Percentiles rank a stretch among this genome's conserved stretches.
Evolutionary conservation across 2,797 vertebrate genomes (phyloP).

Genomic region (Cyprinodon diabolis): DNA sequence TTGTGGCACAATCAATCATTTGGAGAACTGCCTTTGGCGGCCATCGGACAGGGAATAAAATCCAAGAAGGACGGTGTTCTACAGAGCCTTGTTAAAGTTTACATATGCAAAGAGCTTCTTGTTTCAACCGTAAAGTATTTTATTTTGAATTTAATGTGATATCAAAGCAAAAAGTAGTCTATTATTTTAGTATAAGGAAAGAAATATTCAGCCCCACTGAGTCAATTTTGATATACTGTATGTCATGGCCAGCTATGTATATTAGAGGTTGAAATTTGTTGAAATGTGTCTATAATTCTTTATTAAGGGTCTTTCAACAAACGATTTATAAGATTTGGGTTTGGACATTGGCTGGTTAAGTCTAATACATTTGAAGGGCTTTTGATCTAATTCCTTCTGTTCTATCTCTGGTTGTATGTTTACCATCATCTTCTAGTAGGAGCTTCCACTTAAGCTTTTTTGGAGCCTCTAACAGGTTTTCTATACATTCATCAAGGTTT

Average conservation of each 20-base stretch:
- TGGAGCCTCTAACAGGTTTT: no score
- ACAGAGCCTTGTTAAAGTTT: not conserved
- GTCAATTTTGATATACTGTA: no score
- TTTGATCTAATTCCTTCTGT: no score
- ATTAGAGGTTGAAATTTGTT: not conserved
- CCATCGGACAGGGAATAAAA: constrained; percentile 22
- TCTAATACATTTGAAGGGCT: not conserved
- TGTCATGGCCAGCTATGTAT: no score
- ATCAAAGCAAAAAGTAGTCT: no score
- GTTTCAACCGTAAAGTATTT: not conserved
- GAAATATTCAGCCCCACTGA: no score
- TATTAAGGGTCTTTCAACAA: not conserved
- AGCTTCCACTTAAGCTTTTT: no score
- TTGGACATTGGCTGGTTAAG: not conserved
- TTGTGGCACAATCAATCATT: constrained; percentile 51
- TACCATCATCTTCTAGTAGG: no score
- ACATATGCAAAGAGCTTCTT: not conserved
- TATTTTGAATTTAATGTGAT: not conserved
- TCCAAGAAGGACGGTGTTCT: constrained; percentile 19
- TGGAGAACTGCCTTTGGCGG: constrained; percentile 19
- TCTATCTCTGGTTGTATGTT: no score
- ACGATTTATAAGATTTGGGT: not conserved
- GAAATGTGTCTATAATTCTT: not conserved
- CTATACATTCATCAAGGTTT: not conserved
- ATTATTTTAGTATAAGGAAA: no score